Conservation (phyloP, 2,888 invertebrate genomes). For the Drosophila neonasuta region DNA sequence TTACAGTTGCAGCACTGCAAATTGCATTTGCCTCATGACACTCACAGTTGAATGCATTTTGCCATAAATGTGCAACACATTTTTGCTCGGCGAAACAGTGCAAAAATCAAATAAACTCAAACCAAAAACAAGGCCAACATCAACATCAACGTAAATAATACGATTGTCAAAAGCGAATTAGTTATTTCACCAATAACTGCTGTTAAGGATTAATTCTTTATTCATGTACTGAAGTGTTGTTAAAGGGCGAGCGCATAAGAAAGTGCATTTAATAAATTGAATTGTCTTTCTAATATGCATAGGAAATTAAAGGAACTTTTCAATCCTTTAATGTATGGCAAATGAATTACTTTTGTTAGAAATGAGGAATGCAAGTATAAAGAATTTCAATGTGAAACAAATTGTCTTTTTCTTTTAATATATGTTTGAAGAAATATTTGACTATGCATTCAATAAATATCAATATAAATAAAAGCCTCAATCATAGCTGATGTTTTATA, state of each 20-base stretch:
- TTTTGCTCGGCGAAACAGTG: constrained; percentile 45
- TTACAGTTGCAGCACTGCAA: constrained; percentile 54
- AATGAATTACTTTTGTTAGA: too few relatives aligned
- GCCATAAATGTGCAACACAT: constrained; percentile 54
- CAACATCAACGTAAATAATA: constrained; percentile 44
- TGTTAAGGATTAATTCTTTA: constrained; percentile 22
- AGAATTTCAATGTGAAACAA: not conserved
- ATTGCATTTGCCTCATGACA: constrained; percentile 76
- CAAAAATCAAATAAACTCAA: constrained; percentile 70
- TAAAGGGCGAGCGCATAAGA: not conserved
- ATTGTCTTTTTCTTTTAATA: too few relatives aligned
- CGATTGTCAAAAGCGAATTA: constrained; percentile 36
- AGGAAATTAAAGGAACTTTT: too few relatives aligned
- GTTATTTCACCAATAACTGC: constrained; percentile 32
- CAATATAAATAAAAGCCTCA: constrained; percentile 4
- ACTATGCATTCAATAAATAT: too few relatives aligned
- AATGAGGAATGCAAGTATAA: not conserved
- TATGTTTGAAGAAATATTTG: too few relatives aligned
- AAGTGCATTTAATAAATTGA: not conserved
- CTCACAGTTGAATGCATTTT: constrained; percentile 71
- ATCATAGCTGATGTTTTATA: constrained; percentile 22
- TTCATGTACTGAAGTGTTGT: not conserved
- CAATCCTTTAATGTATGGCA: too few relatives aligned
- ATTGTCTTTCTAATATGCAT: not conserved
- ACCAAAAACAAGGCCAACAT: constrained; percentile 43